Evolutionary conservation across 2,113 vertebrate genomes (phyloP), one percentile per base, ranked within the genome.

Genomic region (Glaucidium brasilianum): DNA sequence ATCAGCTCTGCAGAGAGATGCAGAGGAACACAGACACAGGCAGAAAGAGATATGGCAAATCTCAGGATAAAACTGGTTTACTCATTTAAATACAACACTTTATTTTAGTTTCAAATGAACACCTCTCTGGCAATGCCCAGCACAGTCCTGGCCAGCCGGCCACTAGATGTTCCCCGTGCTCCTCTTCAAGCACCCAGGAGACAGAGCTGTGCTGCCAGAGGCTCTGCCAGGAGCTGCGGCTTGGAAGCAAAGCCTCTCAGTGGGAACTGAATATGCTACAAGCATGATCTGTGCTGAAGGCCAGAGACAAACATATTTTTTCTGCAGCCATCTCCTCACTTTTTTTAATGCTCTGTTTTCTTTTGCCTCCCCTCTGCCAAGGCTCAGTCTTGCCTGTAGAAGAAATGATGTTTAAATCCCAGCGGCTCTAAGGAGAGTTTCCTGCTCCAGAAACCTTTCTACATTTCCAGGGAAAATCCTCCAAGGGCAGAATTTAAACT

Each of bases 161-260:
- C 97, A 90, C 97, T 97, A 96, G 97, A 90, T 97, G 97, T n/a
- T 97, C 95, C 97, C 87, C 94, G 59, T 88, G 84, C 59, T 86
- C 94, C 92, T 91, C 74, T 45, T 59, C 60, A 58, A 79, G 90
- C 35, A 59, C 47, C 39, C 68, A 9, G 30, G 73, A 90, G 69
- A 25, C 53, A 39, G 14, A 35, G 32, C 60, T 5, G 2, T 1
- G 4, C 56, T 84, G 69, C 73, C 80, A 52, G 45, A 62, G 58
- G 37, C 34, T 79, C 53, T 88, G 94, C 52, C 94, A 78, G 71
- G 55, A 87, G 21, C 53, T 62, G 66, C 2, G 20, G 75, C 55
- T 72, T 85, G 84, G 82, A 92, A 49, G 91, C 73, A 85, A 76
- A 88, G 67, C 41, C 68, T 58, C 15, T 39, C 1, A 12, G 66